Percentiles rank a stretch among this genome's conserved stretches.
Evolutionary conservation across 2,797 vertebrate species (phyloP).

Genomic region (Sebastes aleutianus): DNA sequence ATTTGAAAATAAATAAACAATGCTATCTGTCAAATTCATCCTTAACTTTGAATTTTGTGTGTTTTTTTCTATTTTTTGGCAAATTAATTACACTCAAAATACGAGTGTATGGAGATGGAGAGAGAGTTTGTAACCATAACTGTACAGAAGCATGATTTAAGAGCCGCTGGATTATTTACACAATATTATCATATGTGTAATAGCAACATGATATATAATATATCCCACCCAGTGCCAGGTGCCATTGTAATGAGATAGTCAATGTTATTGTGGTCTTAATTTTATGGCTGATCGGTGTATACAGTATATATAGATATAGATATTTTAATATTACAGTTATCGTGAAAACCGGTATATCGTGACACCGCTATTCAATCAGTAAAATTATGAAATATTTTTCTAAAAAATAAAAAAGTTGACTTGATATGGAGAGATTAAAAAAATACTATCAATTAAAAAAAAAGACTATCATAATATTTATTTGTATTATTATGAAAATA

Average conservation of each 20-base stretch:
- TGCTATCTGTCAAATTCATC: not conserved
- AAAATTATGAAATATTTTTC: not conserved
- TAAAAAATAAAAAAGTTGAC: not conserved
- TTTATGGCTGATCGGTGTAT: too few relatives aligned
- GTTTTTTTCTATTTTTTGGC: not conserved
- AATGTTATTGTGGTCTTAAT: too few relatives aligned
- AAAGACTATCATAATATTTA: not conserved
- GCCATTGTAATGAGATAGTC: too few relatives aligned
- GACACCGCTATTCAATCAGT: too few relatives aligned
- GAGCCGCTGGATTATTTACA: too few relatives aligned
- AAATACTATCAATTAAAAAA: not conserved
- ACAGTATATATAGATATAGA: too few relatives aligned
- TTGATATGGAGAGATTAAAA: not conserved
- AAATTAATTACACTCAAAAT: not conserved
- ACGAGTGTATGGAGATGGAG: not conserved
- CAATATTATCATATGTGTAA: too few relatives aligned
- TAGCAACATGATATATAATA: too few relatives aligned
- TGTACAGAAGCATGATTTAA: too few relatives aligned
- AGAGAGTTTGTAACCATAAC: too few relatives aligned
- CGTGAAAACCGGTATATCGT: not conserved
- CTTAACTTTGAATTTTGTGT: too few relatives aligned
- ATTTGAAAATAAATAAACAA: not conserved
- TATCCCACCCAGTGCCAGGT: too few relatives aligned
- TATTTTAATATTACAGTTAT: not conserved
- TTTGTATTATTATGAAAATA: not conserved